Conservation (phyloP, 2,888 invertebrate species). For the Gerris lacustris region DNA sequence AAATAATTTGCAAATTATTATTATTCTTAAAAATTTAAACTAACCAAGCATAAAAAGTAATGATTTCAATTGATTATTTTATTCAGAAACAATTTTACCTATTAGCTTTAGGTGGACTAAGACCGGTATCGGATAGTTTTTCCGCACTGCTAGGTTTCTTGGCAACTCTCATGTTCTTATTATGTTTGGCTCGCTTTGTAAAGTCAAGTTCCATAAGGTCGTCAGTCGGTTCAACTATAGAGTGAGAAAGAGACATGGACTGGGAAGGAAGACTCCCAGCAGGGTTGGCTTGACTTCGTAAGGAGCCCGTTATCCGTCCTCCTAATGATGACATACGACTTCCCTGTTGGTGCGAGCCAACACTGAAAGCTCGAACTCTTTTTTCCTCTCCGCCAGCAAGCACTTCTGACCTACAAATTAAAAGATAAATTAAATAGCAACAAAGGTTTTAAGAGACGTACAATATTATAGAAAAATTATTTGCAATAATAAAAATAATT, state of each 20-base stretch:
- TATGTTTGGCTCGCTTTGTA: constrained; percentile 34
- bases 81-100: background rate
- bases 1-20: background rate
- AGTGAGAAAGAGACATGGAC: constrained; percentile 37
- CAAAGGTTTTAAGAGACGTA: too few relatives aligned
- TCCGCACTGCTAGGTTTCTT: background rate
- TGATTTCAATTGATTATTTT: too few relatives aligned
- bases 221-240: constrained; percentile 47
- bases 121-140: background rate
- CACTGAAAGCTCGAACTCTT: constrained; percentile 62
- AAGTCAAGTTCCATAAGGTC: constrained; percentile 77
- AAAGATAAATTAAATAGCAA: too few relatives aligned
- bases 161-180: constrained; percentile 4
- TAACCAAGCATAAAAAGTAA: too few relatives aligned
- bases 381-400: constrained; percentile 9
- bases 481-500: too few relatives aligned
- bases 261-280: background rate
- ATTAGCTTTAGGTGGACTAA: background rate
- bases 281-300: background rate
- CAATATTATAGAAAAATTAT: too few relatives aligned
- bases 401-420: background rate
- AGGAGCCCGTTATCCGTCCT: constrained; percentile 37
- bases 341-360: constrained; percentile 43
- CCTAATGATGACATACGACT: constrained; percentile 30
- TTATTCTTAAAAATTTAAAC: too few relatives aligned